Conservation (phyloP, 1,140 invertebrate species). For the Carposina sasakii region DNA sequence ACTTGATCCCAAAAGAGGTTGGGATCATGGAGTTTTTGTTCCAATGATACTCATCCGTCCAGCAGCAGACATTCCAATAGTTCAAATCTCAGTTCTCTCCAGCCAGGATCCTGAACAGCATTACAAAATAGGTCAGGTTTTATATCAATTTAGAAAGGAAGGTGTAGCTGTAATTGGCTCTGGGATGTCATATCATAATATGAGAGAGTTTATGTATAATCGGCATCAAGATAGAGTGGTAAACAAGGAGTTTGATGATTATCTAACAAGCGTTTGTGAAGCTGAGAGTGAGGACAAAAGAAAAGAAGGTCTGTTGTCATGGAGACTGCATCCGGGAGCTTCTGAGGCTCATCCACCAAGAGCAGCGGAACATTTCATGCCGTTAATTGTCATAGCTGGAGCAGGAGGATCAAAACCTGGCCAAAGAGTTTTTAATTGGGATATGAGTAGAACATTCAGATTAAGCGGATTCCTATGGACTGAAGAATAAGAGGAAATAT, state of each 20-base stretch:
- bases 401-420: constrained; percentile 48
- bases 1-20: constrained; percentile 53
- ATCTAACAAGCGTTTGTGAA: constrained; percentile 45
- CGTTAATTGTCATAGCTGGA: constrained; percentile 54
- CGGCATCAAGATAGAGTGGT: constrained; percentile 31
- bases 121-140: constrained; percentile 48
- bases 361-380: constrained; percentile 64
- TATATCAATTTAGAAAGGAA: constrained; percentile 54
- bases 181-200: constrained; percentile 65
- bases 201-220: constrained; percentile 52
- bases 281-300: constrained; percentile 38
- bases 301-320: constrained; percentile 34
- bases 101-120: constrained; percentile 54
- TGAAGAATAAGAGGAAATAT: constrained; percentile 28
- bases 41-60: constrained; percentile 64
- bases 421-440: constrained; percentile 60
- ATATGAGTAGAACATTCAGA: constrained; percentile 49
- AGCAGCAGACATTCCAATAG: constrained; percentile 52
- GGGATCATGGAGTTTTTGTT: constrained; percentile 66
- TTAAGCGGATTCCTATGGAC: constrained; percentile 59
- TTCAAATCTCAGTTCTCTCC: constrained; percentile 51
- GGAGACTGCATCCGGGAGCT: constrained; percentile 50
- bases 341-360: constrained; percentile 47
- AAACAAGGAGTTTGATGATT: constrained; percentile 59
- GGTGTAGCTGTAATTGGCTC: constrained; percentile 58